A percentile compares a stretch with the other conserved stretches of the same genome.
phyloP scores from a whole-genome alignment of 2,113 vertebrate genomes.

The Arvicanthis niloticus region DNA sequence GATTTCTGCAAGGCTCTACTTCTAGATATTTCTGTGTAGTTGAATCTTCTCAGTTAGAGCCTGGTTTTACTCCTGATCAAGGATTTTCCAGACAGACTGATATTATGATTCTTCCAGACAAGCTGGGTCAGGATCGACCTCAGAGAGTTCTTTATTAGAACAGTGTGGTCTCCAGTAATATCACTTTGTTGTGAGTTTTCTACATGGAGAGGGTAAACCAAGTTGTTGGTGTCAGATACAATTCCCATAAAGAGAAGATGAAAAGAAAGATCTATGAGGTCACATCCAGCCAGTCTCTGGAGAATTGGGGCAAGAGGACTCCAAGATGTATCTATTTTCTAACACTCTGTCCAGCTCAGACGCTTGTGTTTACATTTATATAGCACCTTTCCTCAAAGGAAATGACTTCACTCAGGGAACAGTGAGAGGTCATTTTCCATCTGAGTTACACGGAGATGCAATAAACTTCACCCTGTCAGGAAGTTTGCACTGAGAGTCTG shows the following conservation, averaged over 20 bases:
- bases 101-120: constrained; percentile 18
- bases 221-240: constrained; percentile 47
- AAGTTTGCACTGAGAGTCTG: constrained; percentile 10
- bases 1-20: not conserved
- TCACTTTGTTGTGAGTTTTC: constrained; percentile 39
- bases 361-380: constrained; percentile 39
- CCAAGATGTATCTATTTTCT: constrained; percentile 34
- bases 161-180: not conserved
- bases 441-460: not conserved
- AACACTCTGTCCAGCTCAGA: not conserved
- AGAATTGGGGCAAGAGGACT: not conserved
- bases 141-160: constrained; percentile 51
- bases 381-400: constrained; percentile 65
- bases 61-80: not conserved
- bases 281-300: not conserved
- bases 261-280: constrained; percentile 51
- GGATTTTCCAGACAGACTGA: not conserved
- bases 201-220: not conserved
- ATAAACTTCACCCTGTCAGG: constrained; percentile 34
- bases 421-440: constrained; percentile 45
- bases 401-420: constrained; percentile 40
- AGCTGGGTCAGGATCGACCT: constrained; percentile 24
- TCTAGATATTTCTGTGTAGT: not conserved
- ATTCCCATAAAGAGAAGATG: constrained; percentile 54
- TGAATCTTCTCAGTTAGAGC: not conserved